Evolutionary conservation across 2,113 vertebrate species (phyloP).

Genomic region (Brachyhypopomus gauderio): DNA sequence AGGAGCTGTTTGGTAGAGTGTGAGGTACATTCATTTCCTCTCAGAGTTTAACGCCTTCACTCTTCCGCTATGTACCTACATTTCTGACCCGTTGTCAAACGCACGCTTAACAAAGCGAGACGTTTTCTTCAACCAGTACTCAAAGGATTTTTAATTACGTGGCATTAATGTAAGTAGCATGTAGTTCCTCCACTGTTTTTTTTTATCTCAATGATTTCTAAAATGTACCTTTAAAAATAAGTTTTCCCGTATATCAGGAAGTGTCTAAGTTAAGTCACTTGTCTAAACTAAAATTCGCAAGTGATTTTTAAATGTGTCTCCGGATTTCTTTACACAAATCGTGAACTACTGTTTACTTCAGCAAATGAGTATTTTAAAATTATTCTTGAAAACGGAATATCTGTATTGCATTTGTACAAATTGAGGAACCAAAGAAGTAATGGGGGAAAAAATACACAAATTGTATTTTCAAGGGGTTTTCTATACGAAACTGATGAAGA

Average conservation of each 20-base stretch:
- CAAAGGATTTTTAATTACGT: neutral
- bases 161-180: constrained; percentile 2
- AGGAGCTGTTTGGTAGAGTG: no score
- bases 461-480: no score
- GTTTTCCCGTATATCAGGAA: neutral
- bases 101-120: neutral
- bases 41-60: no score
- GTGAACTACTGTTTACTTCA: neutral
- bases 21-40: no score
- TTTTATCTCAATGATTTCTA: neutral
- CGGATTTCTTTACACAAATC: neutral
- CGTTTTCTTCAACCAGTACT: neutral
- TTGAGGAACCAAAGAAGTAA: constrained; percentile 18
- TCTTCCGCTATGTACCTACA: neutral
- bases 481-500: no score
- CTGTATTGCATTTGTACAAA: neutral
- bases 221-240: neutral
- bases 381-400: neutral
- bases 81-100: neutral
- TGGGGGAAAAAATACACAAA: neutral
- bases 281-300: neutral
- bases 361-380: neutral
- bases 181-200: neutral
- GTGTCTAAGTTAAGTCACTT: neutral
- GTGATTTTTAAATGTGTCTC: neutral